Conservation (phyloP, 1,140 invertebrate genomes). For the Orius insidiosus region DNA sequence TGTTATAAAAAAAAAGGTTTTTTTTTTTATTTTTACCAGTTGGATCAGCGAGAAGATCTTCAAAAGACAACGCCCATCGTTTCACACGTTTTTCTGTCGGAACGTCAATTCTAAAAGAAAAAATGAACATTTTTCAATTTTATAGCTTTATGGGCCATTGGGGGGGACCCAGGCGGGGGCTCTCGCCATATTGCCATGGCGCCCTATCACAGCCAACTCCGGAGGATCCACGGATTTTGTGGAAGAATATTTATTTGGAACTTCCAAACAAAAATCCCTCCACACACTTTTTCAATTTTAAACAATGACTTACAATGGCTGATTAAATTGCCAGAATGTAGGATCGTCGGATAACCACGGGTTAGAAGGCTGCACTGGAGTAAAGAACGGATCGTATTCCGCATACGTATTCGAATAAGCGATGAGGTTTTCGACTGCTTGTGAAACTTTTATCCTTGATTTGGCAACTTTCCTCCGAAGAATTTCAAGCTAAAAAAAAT, state of each 20-base stretch:
- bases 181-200: too few relatives aligned
- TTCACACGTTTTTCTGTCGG: constrained; percentile 85
- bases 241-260: too few relatives aligned
- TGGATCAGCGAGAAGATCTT: constrained; percentile 80
- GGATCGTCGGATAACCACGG: constrained; percentile 86
- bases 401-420: constrained; percentile 70
- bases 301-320: constrained; percentile 65
- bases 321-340: constrained; percentile 81
- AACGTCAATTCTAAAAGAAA: constrained; percentile 63
- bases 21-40: constrained; percentile 36
- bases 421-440: constrained; percentile 66
- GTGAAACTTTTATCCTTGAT: constrained; percentile 76
- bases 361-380: constrained; percentile 74
- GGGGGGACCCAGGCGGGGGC: too few relatives aligned
- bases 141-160: too few relatives aligned
- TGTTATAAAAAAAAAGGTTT: not conserved
- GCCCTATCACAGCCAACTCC: too few relatives aligned
- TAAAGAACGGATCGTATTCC: constrained; percentile 78
- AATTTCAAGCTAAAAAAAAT: constrained; percentile 65
- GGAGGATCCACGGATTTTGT: too few relatives aligned
- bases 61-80: constrained; percentile 87
- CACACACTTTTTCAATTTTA: constrained; percentile 11
- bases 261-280: too few relatives aligned
- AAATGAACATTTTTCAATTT: too few relatives aligned
- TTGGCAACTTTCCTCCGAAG: constrained; percentile 62